Evolutionary conservation across 2,797 vertebrate species (phyloP), one percentile per base, ranked within the genome.

Genomic region (Onychomys torridus): DNA sequence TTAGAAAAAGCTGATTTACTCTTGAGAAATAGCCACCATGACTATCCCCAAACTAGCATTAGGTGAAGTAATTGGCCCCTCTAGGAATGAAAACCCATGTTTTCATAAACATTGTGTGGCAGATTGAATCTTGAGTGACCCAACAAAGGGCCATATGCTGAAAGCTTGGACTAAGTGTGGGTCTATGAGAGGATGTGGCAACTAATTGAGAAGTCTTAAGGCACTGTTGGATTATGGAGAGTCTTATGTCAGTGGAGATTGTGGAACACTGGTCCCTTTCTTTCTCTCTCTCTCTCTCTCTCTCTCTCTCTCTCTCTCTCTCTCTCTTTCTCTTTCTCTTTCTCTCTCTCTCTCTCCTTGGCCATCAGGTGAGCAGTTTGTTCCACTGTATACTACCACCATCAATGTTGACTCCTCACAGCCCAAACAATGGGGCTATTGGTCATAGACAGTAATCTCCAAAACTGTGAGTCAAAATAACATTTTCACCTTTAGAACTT

Each of bases 231-330:
- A 32, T 17, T 14, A 0, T 83, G 43, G 49, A 52, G 11, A 52
- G 49, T 52, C 49, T 10, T 52, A 52, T 10, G 9, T 57, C 6
- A 10, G 4, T 82, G 57, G 78, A 14, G 29, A 16, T 12, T 43
- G 23, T 14, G 9, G 19, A 34, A 55, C 29, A 34, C 10, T 23
- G 7, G 0, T 32, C 0, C 12, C 11, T 4, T 16, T 23, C 13
- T 10, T 32, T 61, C 19, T 6, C 2, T 3, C 19, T 40, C 61
- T 29, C 11, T 17, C 40, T 17, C 14, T 10, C 40, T 59, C 17
- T 8, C 6, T 2, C 19, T 40, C 12, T 75, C 21, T 59, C 16
- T 16, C 52, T 23, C 13, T 10, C 37, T 71, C 25, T 8, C 5
- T 7, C 25, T 2, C 19, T 40, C 12, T 75, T 14, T 59, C 16